Conservation (phyloP, 2,113 vertebrate genomes). For the Calyptomena viridis region DNA sequence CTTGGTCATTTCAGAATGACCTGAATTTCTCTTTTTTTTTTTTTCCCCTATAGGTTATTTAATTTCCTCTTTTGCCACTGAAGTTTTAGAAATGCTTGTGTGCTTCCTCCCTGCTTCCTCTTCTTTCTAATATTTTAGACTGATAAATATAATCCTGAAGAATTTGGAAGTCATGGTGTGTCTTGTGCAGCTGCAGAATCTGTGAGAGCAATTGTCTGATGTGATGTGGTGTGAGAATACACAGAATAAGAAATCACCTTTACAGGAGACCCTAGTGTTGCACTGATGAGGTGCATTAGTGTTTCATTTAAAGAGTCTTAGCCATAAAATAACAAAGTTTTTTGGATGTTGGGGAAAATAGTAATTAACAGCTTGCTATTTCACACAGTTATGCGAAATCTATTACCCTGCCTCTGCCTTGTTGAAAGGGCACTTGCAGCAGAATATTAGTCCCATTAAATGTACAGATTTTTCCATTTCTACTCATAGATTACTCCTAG, state of each 20-base stretch:
- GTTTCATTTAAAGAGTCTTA: not conserved
- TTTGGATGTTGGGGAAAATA: not conserved
- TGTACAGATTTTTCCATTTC: not conserved
- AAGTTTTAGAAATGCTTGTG: not conserved
- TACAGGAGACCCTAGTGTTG: not conserved
- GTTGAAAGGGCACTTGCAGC: not conserved
- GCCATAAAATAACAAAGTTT: not conserved
- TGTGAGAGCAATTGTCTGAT: not conserved
- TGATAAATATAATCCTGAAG: not conserved
- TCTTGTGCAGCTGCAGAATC: not conserved
- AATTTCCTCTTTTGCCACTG: not conserved
- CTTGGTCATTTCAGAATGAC: conserved; percentile 9
- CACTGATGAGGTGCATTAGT: not conserved
- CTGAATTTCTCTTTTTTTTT: not conserved
- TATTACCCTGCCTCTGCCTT: not conserved
- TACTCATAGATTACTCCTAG: not conserved
- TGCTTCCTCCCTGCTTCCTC: not conserved
- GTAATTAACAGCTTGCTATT: not conserved
- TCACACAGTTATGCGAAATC: not conserved
- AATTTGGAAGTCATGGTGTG: not conserved
- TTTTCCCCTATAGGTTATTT: not conserved
- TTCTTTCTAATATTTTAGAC: not conserved
- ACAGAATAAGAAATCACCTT: not conserved
- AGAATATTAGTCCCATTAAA: not conserved
- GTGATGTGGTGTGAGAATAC: not conserved